These are phyloP conservation scores for Lasioglossum zephyrum DNA, from an alignment of 2,888 invertebrate species.

Conservation along the genomic window DNA sequence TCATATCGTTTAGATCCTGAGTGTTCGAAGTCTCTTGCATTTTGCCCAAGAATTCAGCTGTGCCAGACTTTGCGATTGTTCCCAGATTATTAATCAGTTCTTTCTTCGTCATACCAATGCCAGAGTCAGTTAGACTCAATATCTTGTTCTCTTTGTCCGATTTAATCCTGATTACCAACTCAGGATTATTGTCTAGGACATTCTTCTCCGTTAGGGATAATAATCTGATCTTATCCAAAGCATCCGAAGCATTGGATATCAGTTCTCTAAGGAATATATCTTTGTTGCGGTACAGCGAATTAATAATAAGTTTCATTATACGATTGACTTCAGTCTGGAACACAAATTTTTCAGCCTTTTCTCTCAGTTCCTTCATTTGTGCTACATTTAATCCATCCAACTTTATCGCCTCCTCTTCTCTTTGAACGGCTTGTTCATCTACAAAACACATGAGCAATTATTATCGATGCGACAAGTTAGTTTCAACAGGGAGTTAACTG, in stretches of 20 bases:
- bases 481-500: background rate
- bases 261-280: conserved; percentile 99
- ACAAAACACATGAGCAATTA: conserved; percentile 35
- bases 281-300: conserved; percentile 99
- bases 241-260: conserved; percentile 99
- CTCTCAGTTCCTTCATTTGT: conserved; percentile 95
- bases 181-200: conserved; percentile 91
- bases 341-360: conserved; percentile 93
- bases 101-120: conserved; percentile 98
- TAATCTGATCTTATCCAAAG: conserved; percentile 98
- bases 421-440: conserved; percentile 95
- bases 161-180: conserved; percentile 91
- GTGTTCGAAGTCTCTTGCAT: conserved; percentile 89
- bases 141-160: conserved; percentile 96
- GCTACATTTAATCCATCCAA: conserved; percentile 97
- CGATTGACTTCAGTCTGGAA: conserved; percentile 99
- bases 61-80: conserved; percentile 99
- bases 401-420: conserved; percentile 98
- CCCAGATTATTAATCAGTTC: conserved; percentile 98
- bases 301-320: conserved; percentile 99
- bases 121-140: conserved; percentile 97
- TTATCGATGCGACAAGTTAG: background rate
- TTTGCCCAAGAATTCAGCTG: conserved; percentile 97
- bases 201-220: conserved; percentile 94
- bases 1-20: conserved; percentile 97